phyloP scores from a whole-genome alignment of 2,113 vertebrate species.

The Saimiri boliviensis region DNA sequence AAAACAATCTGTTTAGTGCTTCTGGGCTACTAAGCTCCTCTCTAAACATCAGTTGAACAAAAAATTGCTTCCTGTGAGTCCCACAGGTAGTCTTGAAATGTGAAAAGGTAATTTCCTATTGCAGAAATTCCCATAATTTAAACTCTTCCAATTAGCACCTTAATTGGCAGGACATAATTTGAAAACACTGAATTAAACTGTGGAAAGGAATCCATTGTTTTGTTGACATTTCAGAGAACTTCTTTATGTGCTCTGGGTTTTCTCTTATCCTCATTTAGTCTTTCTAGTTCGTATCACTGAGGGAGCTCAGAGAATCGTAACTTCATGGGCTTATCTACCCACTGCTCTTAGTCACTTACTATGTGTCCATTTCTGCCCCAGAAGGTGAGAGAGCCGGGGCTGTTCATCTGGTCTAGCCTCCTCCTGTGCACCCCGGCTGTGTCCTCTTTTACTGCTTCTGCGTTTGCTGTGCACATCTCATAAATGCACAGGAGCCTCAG shows the following conservation, averaged over 20 bases:
- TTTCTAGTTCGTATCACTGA: not conserved
- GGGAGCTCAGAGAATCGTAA: not conserved
- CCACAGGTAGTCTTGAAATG: not conserved
- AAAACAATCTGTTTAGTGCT: too few relatives aligned
- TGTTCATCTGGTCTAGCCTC: not conserved
- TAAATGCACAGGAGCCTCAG: not conserved
- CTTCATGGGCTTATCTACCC: not conserved
- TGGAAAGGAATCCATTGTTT: not conserved
- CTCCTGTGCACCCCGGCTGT: not conserved
- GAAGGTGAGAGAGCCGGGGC: not conserved
- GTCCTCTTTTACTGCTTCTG: not conserved
- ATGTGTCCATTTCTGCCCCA: not conserved
- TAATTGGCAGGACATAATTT: not conserved
- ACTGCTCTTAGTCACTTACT: not conserved
- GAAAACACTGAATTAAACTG: not conserved
- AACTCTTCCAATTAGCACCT: not conserved
- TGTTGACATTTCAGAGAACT: slow-evolving; percentile 18
- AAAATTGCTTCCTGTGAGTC: not conserved
- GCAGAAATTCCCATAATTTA: not conserved
- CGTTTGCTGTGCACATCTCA: not conserved
- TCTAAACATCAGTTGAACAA: not conserved
- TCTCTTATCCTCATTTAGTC: not conserved
- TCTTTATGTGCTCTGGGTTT: not conserved
- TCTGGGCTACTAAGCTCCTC: too few relatives aligned
- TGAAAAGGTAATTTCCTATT: not conserved